Base-by-base conservation (phyloP, 2,113 vertebrate genomes). In the Myodes glareolus region DNA sequence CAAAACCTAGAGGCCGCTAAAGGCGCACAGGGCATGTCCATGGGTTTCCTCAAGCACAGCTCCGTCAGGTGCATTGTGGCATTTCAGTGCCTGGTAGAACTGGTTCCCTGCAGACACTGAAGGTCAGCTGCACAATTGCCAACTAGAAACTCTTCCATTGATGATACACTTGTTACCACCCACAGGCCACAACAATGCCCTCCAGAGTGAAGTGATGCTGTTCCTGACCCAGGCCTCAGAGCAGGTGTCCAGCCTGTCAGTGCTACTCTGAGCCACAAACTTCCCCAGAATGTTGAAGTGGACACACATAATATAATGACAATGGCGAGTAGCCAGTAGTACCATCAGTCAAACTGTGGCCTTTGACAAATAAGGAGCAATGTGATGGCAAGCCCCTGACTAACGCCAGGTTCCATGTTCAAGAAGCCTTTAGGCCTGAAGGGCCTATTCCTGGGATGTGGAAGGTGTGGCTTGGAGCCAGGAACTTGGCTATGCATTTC, bases 21-120 rank as follows among this genome's bases (percentile, higher is more conserved):
- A n/a, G 58, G 17, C 31, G 19, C 42, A 42, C 13, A 2, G 27
- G n/a, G 4, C 5, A 23, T 9, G 7, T 8, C 2, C 6, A 0
- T 3, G n/a, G 10, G 52, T 39, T 82, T 19, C 21, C 82, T 19
- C 39, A 39, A 39, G n/a, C 7, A 29, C 4, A 0, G 2, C 42
- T 5, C 31, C 29, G 6, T 58, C 31, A 39, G 36, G 39, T 50
- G 14, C 25, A 68, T 7, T 1, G 31, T 73, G 31, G 27, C 23
- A 47, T 42, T 29, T 45, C 42, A 52, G 84, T 29, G 14, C 31
- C 86, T 50, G 75, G 25, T 80, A 16, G 63, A 36, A 36, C 29
- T 16, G 19, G 39, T 45, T 14, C 52, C 39, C 78, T 10, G 19
- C 55, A 82, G 39, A 47, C 42, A 50, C 80, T 3, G 21, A 63